Evolutionary conservation across 2,888 invertebrate genomes (phyloP), one percentile per base, ranked within the genome.

Genomic region (Melinaea marsaeus): DNA sequence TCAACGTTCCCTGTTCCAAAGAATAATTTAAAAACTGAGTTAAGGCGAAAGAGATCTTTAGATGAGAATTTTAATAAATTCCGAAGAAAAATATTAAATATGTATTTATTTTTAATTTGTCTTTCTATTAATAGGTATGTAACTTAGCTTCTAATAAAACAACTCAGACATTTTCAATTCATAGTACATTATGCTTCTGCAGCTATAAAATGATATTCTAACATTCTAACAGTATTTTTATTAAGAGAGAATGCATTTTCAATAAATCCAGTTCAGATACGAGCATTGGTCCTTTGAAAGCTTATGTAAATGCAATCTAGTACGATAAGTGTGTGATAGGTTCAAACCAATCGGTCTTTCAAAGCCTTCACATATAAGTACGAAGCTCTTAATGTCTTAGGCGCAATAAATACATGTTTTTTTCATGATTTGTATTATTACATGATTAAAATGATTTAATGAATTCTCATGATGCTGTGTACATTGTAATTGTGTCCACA

Each of bases 261-360:
- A 64, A 64, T 65, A 66, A 69, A 62, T 66, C 63, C 61, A 61
- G 63, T 65, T 66, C 58, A 66, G 68, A 62, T 62, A 68, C 63
- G 64, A 66, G 64, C 65, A 69, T 58, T 69, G 64, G 63, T 66
- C 60, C 65, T 68, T 69, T 67, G 65, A 70, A 65, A 66, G 64
- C 65, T 61, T 67, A 67, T 65, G 62, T 62, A 67, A 67, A 69
- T 69, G 64, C 67, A 69, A 64, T 67, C 63, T 58, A 61, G 37
- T 56, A n/a, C 6, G 37, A n/a, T 22, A 22, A 22, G 22, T 22
- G 22, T 22, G 22, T 1, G 22, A 22, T 22, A 22, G 22, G 22
- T 22, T 22, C 22, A 22, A 22, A 22, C 22, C 22, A 22, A 22
- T 22, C 22, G 22, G 22, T 22, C 22, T 22, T 42, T 42, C 56